Base-by-base conservation (phyloP, 2,797 vertebrate genomes). In the Danio albolineatus region DNA sequence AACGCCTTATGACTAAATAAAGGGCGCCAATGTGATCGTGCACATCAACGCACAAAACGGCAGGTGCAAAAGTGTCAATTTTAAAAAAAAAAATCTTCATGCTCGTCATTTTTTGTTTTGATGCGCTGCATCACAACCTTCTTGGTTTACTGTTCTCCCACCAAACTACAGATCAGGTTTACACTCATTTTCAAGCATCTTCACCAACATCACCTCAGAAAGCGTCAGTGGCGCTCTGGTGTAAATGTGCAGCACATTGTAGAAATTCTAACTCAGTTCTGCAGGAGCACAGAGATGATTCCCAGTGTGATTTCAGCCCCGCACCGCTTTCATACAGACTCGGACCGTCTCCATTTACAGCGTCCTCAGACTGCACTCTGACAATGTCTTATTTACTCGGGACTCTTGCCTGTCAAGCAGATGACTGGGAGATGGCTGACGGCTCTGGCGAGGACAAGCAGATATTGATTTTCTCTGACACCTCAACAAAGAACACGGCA, bases 391-490 rank as follows among this genome's bases (percentile, higher is more conserved):
- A 80, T 83, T 85, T 78, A 79, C 60, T 73, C 43, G 51, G 74
- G 80, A 79, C 74, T 73, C 73, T 59, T 78, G 65, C 61, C 70
- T 82, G 83, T 80, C 83, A 86, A 54, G 77, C 62, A n/a, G 69
- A 79, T 83, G 81, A 74, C 75, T 74, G 56, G 43, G 59, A 82
- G 83, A 82, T 38, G 73, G 39, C 66, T 81, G 66, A 82, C 41
- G 16, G 81, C 76, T 80, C 69, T 49, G 19, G 61, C n/a, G 56
- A 83, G 57, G 62, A 85, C 71, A 76, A 77, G 79, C 72, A 38
- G 36, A 17, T 84, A 86, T 85, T 82, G 85, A 85, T 87, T 85
- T 85, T 82, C 80, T 17, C 21, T 82, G 75, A 65, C 78, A 69
- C 81, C 81, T 61, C 79, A 84, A 83, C 82, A 83, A 60, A 79